Base-by-base conservation (phyloP, 2,113 vertebrate species). In the Apistogramma diplotaenia region DNA sequence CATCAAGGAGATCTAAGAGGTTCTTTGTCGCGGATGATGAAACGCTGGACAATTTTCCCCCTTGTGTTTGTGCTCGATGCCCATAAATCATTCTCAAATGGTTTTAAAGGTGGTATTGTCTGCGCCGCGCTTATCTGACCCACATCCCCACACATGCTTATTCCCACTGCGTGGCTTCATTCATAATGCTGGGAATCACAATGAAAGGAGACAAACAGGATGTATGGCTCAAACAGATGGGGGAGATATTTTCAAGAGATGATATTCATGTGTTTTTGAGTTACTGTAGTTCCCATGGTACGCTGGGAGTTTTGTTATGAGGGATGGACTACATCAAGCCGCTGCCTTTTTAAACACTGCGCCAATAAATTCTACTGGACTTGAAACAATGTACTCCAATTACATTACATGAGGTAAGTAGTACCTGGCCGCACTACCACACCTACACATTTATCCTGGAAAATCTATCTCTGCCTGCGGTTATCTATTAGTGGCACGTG, bases 81-180 rank as follows among this genome's bases (percentile, higher is more conserved):
- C 81, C 78, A 89, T 93, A 91, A 91, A 93, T 93, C 89, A 91
- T 83, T 85, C 78, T 87, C 73, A 60, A 90, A 85, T 49, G 76
- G 27, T 11, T 85, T 23, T 85, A 78, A 89, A 88, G 80, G 88
- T 84, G 86, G 79, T 49, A 58, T 31, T 88, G 85, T 88, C 86
- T 79, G 74, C 19, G 6, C 59, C 74, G 72, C 31, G n/a, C 84
- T 89, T 85, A 87, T 91, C 87, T 92, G 90, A 90, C 89, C 89
- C 81, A 93, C 56, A 91, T 91, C 76, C 31, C 87, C n/a, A n/a
- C 82, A 51, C 65, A 21, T 60, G 78, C 85, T 87, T 89, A 87
- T 89, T 91, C 89, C 84, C 89, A 65, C 27, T 58, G 78, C 76
- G n/a, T 43, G 19, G 73, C 77, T 82, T 67, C 79, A 91, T 92